Conservation (phyloP, 2,113 vertebrate genomes). For the Protomyctophum bolini region DNA sequence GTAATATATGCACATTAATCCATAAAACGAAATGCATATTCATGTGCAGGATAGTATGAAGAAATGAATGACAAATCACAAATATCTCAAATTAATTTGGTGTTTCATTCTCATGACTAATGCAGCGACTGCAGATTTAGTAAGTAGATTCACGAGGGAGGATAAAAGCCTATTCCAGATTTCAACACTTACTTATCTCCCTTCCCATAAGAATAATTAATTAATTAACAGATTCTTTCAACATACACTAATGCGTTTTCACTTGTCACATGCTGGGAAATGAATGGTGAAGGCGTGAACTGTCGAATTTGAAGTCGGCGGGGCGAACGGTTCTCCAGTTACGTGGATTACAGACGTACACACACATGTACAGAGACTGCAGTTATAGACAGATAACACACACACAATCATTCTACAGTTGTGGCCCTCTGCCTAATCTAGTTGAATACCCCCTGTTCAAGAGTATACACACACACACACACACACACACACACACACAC, state of each 20-base stretch:
- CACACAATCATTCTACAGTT: no score
- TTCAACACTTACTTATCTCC: not conserved
- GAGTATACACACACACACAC: no score
- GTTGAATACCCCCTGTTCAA: no score
- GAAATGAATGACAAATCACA: slow-evolving; percentile 14
- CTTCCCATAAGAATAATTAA: slow-evolving; percentile 15
- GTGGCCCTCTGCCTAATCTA: no score
- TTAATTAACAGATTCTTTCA: slow-evolving; percentile 1
- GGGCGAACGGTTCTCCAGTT: no score
- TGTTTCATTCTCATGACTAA: slow-evolving; percentile 17
- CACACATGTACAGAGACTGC: no score
- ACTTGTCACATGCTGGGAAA: not conserved
- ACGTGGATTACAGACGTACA: no score
- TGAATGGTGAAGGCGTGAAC: not conserved
- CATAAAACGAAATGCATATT: slow-evolving; percentile 52
- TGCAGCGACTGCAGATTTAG: not conserved
- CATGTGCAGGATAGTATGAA: slow-evolving; percentile 41
- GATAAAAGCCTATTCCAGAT: slow-evolving; percentile 2
- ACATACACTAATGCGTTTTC: not conserved
- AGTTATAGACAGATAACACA: no score
- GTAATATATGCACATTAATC: slow-evolving; percentile 63
- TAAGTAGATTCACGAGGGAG: not conserved
- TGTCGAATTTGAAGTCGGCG: not conserved
- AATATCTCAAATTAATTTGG: slow-evolving; percentile 4
- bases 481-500: no score